phyloP scores from a whole-genome alignment of 2,888 invertebrate species.

The Autographa gamma region DNA sequence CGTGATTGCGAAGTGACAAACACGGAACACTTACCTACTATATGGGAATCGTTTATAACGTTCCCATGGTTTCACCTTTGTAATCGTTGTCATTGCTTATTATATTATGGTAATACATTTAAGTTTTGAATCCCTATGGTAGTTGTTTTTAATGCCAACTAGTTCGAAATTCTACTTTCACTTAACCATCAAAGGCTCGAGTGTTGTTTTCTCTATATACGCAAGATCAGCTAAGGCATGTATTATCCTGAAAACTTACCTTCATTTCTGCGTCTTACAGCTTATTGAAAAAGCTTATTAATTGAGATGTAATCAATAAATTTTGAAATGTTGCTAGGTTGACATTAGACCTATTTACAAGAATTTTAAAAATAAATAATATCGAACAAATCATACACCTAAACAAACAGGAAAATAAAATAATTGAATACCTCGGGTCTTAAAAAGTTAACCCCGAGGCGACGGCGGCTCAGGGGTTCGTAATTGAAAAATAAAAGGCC shows the following conservation, averaged over 20 bases:
- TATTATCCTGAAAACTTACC: too few relatives aligned
- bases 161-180: too few relatives aligned
- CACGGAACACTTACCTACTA: conserved; percentile 48
- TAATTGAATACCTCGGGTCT: conserved; percentile 71
- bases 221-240: too few relatives aligned
- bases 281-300: too few relatives aligned
- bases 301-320: too few relatives aligned
- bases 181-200: too few relatives aligned
- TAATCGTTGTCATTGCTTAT: background rate
- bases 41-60: conserved; percentile 37
- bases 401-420: conserved; percentile 62
- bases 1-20: conserved; percentile 51
- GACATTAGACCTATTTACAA: background rate
- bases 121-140: too few relatives aligned
- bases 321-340: background rate
- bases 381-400: conserved; percentile 48
- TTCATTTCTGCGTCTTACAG: too few relatives aligned
- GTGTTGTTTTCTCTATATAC: too few relatives aligned
- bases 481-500: conserved; percentile 89
- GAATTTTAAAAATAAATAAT: conserved; percentile 2
- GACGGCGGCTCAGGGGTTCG: conserved; percentile 78
- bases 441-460: conserved; percentile 83
- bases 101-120: background rate
- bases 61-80: background rate
- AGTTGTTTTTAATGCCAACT: too few relatives aligned